Evolutionary conservation across 1,140 invertebrate genomes (phyloP), one percentile per base, ranked within the genome.

Genomic region (Eumaeus atala): DNA sequence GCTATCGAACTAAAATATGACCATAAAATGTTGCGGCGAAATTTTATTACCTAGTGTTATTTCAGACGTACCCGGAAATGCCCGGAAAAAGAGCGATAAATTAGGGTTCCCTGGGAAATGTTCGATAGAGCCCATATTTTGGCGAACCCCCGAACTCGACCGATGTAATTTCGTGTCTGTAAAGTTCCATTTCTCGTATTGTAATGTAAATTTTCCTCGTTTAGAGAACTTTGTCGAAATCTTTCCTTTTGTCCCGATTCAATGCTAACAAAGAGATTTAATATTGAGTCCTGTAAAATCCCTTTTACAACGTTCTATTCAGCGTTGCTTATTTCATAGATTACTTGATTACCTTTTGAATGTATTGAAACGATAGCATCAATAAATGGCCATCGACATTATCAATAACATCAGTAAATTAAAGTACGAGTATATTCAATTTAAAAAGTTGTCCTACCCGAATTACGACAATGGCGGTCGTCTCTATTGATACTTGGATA

Each of bases 121-220:
- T 61, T 59, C 62, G 62, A 62, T 70, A 62, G 59, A 62, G 51
- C 38, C 51, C 51, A 54, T 47, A 54, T 54, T 54, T 54, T 33
- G 40, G 28, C 14, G 44, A 54, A 58, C 58, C 52, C 21, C 62
- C 51, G 35, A 58, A 61, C 65, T 34, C 61, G 52, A 58, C 61
- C 53, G 57, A 63, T 72, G 67, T 76, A 74, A 78, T 77, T 77
- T 79, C 69, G 69, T 68, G 65, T 77, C 64, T 73, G 67, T 63
- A 59, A 74, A 72, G 61, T 66, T 74, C 66, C 64, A 66, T 74
- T 76, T 76, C 66, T 64, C 74, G 71, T 82, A 77, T 74, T 79
- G 68, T 71, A 76, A 78, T 81, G 75, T 76, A 79, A 79, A 77
- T 81, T 81, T 75, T 70, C 68, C 66, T 77, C 65, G 62, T 73